Evolutionary conservation across 2,113 vertebrate species (phyloP).

Genomic region (Gallinago media): DNA sequence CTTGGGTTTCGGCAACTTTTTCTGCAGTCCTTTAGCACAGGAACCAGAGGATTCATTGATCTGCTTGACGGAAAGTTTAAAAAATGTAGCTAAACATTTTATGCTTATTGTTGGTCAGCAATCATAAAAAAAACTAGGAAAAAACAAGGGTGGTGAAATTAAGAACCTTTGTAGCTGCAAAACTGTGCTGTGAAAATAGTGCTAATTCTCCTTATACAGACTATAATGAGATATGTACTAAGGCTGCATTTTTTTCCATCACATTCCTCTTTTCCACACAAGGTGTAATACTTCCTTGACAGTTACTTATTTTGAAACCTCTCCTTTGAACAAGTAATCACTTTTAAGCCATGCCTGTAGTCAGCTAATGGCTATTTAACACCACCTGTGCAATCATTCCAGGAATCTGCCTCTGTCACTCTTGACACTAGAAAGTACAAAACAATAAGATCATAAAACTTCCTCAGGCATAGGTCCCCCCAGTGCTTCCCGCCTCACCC

Average conservation of each 20-base stretch:
- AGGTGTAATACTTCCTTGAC: background rate
- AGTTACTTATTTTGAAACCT: conserved; percentile 42
- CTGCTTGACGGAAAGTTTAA: background rate
- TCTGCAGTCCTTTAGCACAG: background rate
- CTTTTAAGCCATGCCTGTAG: conserved; percentile 3
- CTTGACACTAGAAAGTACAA: background rate
- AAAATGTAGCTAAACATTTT: background rate
- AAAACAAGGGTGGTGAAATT: background rate
- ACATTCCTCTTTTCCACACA: background rate
- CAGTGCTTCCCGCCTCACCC: background rate
- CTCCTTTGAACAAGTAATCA: conserved; percentile 39
- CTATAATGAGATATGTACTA: background rate
- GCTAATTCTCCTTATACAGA: background rate
- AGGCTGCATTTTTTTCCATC: background rate
- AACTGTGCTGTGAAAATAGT: background rate
- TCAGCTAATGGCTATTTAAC: conserved; percentile 39
- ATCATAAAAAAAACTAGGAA: no score
- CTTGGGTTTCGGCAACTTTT: background rate
- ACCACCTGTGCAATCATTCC: conserved; percentile 28
- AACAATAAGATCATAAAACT: background rate
- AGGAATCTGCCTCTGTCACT: conserved; percentile 75
- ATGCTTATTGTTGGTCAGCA: background rate
- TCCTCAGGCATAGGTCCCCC: background rate
- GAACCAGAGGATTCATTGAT: background rate
- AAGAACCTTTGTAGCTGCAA: background rate